Evolutionary conservation across 2,888 invertebrate species (phyloP), one percentile per base, ranked within the genome.

Genomic region (Euzetes globulus): DNA sequence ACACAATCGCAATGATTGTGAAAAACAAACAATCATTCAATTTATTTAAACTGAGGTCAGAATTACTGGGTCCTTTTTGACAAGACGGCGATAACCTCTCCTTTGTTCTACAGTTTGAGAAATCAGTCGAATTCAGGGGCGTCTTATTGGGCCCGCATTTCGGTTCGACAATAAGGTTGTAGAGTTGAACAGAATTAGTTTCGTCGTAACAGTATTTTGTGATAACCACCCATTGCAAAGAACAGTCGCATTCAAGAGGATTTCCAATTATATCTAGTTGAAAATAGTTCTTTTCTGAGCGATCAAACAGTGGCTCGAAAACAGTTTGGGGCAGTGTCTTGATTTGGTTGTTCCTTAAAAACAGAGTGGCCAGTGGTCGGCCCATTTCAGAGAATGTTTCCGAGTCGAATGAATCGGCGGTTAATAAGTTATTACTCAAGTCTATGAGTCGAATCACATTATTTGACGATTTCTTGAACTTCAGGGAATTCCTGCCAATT

Each of bases 171-270:
- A 52, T 52, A 19, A 19, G 52, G 6, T 22, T n/a, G 52, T 9
- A n/a, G 22, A 52, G 19, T 52, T n/a, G 5, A 4, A 15, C 11
- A 3, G 25, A 25, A 25, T 7, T 15, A 22, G 7, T 15, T 6
- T 25, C 47, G 1, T n/a, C 4, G 19, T 47, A 45, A 70, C 70
- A 70, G 37, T 70, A 70, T 45, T 47, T 19, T 15, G 70, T 70
- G 45, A 25, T 22, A 7, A 45, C 22, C 1, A 70, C 22, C 70
- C 70, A 70, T 70, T 47, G 47, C 15, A 70, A 47, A 70, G 25
- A 19, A 70, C 70, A 70, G 37, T 70, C 17, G 15, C 70, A 70
- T 45, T 45, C 25, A 70, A 70, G 25, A 1, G 70, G 70, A 47
- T 70, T 70, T 4, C 5, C 7, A 7, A 19, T 45, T 4, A 70